Evolutionary conservation across 2,797 vertebrate species (phyloP), one percentile per base, ranked within the genome.

Genomic region (Halcyon smyrnensis): DNA sequence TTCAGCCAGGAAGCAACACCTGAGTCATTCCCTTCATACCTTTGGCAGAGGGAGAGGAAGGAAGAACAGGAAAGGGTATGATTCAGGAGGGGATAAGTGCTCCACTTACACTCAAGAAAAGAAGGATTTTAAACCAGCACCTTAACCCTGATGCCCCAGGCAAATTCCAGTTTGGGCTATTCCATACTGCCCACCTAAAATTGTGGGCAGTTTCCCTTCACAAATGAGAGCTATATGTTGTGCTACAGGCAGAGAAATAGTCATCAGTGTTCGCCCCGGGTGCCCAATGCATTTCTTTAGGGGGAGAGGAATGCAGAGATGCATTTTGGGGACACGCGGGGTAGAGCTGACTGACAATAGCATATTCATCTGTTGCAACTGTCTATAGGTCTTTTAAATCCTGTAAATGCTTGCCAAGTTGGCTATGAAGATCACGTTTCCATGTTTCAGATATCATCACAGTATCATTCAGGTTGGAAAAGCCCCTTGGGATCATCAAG

Each of bases 151-250:
- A 84, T 1, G 9, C 64, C 21, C 8, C 36, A 80, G 57, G 81
- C 60, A 85, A 90, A 96, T 89, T 93, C 75, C 71, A 78, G 15
- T 43, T 87, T 54, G 30, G 53, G 34, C 69, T 90, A 85, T 27
- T 88, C 43, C 57, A 75, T n/a, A 56, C 84, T 89, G 81, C 90
- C 78, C 88, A 90, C 71, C 57, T 69, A 83, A 83, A 94, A 94
- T 71, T 94, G 41, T 43, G 28, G 17, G 28, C 45, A 51, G 36
- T 54, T 89, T 90, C 71, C 41, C 57, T 85, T 71, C 37, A 84
- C 45, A 81, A 67, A 88, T 30, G 32, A 85, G 24, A 30, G 53
- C 60, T 45, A 12, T 79, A 51, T 30, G 13, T 60, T 90, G 48
- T 43, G 24, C 57, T 68, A 32, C 32, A 5, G 4, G 68, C 54